phyloP scores from a whole-genome alignment of 1,140 invertebrate species.

The Olivierus martensii region DNA sequence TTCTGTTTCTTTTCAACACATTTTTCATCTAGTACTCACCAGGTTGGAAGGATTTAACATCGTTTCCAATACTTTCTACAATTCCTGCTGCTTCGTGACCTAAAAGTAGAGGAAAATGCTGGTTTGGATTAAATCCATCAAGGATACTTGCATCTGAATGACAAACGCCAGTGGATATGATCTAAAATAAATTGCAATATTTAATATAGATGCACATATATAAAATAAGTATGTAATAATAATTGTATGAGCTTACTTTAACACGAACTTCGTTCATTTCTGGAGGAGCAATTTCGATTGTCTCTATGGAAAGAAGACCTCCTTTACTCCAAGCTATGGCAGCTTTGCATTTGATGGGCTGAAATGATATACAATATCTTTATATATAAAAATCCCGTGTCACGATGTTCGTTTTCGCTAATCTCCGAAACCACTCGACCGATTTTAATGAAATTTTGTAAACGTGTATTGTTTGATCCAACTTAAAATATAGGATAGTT shows the following conservation, averaged over 20 bases:
- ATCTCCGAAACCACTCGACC: too few species aligned
- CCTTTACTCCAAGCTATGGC: neutral
- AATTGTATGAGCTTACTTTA: neutral
- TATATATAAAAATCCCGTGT: too few species aligned
- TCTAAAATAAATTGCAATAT: neutral
- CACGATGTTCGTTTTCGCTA: too few species aligned
- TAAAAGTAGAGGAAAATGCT: slow-evolving; percentile 3
- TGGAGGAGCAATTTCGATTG: neutral
- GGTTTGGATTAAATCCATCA: neutral
- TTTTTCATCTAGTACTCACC: neutral
- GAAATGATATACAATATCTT: neutral
- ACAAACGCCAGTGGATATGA: neutral
- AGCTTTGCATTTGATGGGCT: neutral
- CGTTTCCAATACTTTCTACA: slow-evolving; percentile 9
- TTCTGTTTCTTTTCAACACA: too few species aligned
- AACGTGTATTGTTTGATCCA: too few species aligned
- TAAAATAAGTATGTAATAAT: too few species aligned
- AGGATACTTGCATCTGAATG: neutral
- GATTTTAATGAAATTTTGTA: too few species aligned
- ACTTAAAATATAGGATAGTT: too few species aligned
- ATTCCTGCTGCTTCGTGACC: slow-evolving; percentile 12
- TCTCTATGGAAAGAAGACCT: neutral
- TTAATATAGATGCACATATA: too few species aligned
- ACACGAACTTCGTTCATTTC: neutral
- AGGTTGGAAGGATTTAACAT: slow-evolving; percentile 6